Evolutionary conservation across 2,888 invertebrate genomes (phyloP).

Genomic region (Myopa testacea): DNA sequence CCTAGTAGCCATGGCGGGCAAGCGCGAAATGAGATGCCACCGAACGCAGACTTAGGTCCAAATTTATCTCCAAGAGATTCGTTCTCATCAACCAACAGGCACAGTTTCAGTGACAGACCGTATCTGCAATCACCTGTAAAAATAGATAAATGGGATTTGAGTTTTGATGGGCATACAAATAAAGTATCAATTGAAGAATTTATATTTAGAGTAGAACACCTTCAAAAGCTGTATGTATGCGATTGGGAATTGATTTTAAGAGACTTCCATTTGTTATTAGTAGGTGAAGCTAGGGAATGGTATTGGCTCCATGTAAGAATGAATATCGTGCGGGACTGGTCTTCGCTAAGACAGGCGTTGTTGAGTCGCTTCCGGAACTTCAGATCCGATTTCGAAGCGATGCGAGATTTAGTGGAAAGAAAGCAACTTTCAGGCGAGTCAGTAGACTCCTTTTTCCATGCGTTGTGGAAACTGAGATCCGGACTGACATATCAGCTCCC

Average conservation of each 20-base stretch:
- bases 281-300: constrained; percentile 31
- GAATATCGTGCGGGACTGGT: not conserved
- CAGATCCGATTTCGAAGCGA: constrained; percentile 24
- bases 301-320: constrained; percentile 24
- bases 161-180: not conserved
- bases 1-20: too few relatives aligned
- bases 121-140: not conserved
- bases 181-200: constrained; percentile 26
- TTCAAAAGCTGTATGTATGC: constrained; percentile 18
- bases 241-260: constrained; percentile 12
- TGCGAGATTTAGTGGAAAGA: constrained; percentile 27
- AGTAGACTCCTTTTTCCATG: constrained; percentile 17
- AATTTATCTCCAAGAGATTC: too few relatives aligned
- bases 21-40: too few relatives aligned
- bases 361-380: constrained; percentile 14
- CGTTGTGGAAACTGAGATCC: not conserved
- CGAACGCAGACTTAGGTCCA: too few relatives aligned
- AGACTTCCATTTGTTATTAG: constrained; percentile 29
- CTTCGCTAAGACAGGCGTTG: not conserved
- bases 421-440: constrained; percentile 23
- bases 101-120: too few relatives aligned
- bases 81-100: too few relatives aligned
- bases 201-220: constrained; percentile 32
- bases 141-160: constrained; percentile 32
- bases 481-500: not conserved